Base-by-base conservation (phyloP, 1,140 invertebrate genomes). In the Mya arenaria region DNA sequence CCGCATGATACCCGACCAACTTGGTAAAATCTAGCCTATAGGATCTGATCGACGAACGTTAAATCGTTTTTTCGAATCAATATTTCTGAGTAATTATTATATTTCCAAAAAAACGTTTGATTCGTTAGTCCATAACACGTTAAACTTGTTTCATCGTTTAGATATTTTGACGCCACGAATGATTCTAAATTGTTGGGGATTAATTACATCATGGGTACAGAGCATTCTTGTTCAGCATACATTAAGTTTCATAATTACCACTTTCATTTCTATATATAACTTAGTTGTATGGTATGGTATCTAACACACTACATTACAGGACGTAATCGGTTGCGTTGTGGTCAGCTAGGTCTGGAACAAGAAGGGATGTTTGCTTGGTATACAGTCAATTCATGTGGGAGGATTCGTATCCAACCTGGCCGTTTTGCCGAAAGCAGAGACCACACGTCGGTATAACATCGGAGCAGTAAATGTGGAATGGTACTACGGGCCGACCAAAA, bases 381-480 rank as follows among this genome's bases (percentile, higher is more conserved):
- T 60, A 25, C 15, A 10, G 56, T 60, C 23, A 60, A 15, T 8
- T 10, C 15, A 19, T 48, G 10, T 13, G n/a, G n/a, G 44, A 48
- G 44, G 44, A 48, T 13, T 48, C 13, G 28, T 19, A 15, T 17
- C 2, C 56, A 10, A 25, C 56, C 56, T 19, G 8, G 13, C 23
- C 10, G 8, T 13, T 19, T 60, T 60, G 44, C 52, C 4, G 0
- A 25, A 1, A 6, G 23, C 1, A 8, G 34, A 37, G 3, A 39
- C 41, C 25, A 15, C 41, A 52, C 30, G 48, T 48, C 56, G 34
- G 37, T 89, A 89, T 34, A 89, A 74, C 62, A 89, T 89, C 28
- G 88, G 48, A 23, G 86, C 86, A 6, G 74, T 87, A 10, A 87
- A 89, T 75, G 41, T 82, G 4, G 79, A 84, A 41, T 89, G 88